A percentile compares a stretch with the other conserved stretches of the same genome.
These are phyloP conservation scores for Halictus quadricinctus DNA, from an alignment of 2,888 invertebrate species.

Conservation along the genomic window DNA sequence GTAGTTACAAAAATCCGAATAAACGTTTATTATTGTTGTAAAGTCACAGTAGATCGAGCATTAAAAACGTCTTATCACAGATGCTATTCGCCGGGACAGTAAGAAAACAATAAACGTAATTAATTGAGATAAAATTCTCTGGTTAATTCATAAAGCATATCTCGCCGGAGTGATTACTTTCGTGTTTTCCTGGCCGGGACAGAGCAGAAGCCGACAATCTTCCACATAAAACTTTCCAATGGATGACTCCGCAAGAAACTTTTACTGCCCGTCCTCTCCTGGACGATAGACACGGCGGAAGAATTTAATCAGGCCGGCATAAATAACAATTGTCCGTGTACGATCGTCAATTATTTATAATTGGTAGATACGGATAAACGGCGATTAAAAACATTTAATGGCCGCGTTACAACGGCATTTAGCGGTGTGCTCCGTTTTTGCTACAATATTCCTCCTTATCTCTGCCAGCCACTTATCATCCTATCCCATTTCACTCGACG, in stretches of 20 bases:
- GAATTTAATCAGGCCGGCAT: not conserved
- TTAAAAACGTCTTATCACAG: not conserved
- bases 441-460: not conserved
- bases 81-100: not conserved
- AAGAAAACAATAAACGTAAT: not conserved
- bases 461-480: not conserved
- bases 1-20: not conserved
- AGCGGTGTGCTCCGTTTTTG: slow-evolving; percentile 2
- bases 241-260: slow-evolving; percentile 7
- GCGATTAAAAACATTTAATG: slow-evolving; percentile 10
- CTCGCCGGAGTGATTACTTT: not conserved
- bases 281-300: not conserved
- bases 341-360: slow-evolving; percentile 14
- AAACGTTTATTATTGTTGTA: not conserved
- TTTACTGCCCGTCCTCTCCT: slow-evolving; percentile 4
- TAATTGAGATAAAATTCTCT: not conserved
- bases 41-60: no score
- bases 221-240: slow-evolving; percentile 16
- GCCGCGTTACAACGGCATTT: slow-evolving; percentile 4
- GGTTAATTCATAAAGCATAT: not conserved
- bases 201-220: not conserved
- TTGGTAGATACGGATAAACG: slow-evolving; percentile 5
- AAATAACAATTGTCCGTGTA: slow-evolving; percentile 4
- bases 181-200: not conserved
- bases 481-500: not conserved